Base-by-base conservation (phyloP, 1,140 invertebrate species). In the Cephus cinctus region DNA sequence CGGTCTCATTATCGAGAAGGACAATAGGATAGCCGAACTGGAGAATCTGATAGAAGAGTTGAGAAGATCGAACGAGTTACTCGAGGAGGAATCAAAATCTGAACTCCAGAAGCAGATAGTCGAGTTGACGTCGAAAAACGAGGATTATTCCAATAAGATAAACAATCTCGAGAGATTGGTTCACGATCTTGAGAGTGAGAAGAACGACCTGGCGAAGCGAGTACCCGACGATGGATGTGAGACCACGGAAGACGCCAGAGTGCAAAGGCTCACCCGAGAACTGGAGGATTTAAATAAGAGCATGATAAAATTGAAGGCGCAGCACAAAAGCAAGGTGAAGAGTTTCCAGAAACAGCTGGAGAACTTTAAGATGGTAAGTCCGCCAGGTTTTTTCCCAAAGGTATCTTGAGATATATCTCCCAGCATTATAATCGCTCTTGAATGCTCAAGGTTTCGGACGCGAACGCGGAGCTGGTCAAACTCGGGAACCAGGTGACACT, bases 251-350 rank as follows among this genome's bases (percentile, higher is more conserved):
- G 65, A 75, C 63, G 54, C 80, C 20, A 78, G 82, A 61, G 76
- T 85, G 43, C 60, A 61, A 15, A 80, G 80, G 59, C 69, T 90
- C 2, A 84, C 83, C 47, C 81, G 83, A 56, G 82, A 87, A 65
- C 70, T 91, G 43, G 86, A 90, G 43, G 83, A 86, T 46, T 78
- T 82, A 4, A 91, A 90, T 67, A 90, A 89, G 67, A 85, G 84
- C 63, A 88, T 89, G 82, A 85, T 93, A 25, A 93, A 92, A 77
- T 76, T 91, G 18, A 92, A 92, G 69, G 87, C 86, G 4, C 83
- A 86, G 59, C 83, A 87, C 57, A 89, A 87, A 62, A 81, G 82
- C 22, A 92, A 92, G 78, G 69, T 92, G 12, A 95, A 92, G 69
- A 83, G 85, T 70, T 75, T 93, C 59, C 89, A 90, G 57, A 90